Base-by-base conservation (phyloP, 1,140 invertebrate species). In the Caenorhabditis remanei region DNA sequence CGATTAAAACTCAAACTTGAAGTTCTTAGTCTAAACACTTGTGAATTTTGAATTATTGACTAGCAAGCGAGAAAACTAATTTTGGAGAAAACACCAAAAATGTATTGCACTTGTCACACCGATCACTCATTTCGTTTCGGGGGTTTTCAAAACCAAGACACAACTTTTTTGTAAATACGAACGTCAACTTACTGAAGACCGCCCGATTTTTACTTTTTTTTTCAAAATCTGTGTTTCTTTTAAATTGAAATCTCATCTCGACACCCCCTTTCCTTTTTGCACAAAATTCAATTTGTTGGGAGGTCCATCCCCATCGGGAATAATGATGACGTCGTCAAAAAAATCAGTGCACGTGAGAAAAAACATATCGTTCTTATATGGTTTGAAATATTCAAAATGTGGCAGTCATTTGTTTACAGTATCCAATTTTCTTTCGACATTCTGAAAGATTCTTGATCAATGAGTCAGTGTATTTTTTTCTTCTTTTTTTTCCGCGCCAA, bases 191-290 rank as follows among this genome's bases (percentile, higher is more conserved):
- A 2, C 9, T 53, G 9, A 53, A 11, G 40, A 41, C 71, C n/a
- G 53, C 19, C 13, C 67, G 24, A 46, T 41, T 71, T 53, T 79
- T 75, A 75, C 41, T 75, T 13, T 14, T 46, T 9, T 43, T 46
- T 24, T 46, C 7, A 2, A 32, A 32, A 32, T 32, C 32, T 32
- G 32, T 32, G 16, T 75, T 46, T 75, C 43, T n/a, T 21, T 65
- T 13, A 67, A 75, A 46, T 75, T 75, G 67, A 75, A 75, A 75
- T 75, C 67, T 21, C 67, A 75, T 43, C 40, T 75, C 67, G 9
- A 75, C 40, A 75, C 67, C 40, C 24, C 41, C 43, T 75, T 58
- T 75, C 43, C 43, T 6, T 48, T 75, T 75, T 75, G 67, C 67
- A 75, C 46, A 46, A 46, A 75, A 75, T 75, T 75, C 21, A 48